Percentiles rank a stretch among this genome's conserved stretches.
These are phyloP conservation scores for Drosophila greeni DNA, from an alignment of 2,888 invertebrate genomes.

Conservation along the genomic window DNA sequence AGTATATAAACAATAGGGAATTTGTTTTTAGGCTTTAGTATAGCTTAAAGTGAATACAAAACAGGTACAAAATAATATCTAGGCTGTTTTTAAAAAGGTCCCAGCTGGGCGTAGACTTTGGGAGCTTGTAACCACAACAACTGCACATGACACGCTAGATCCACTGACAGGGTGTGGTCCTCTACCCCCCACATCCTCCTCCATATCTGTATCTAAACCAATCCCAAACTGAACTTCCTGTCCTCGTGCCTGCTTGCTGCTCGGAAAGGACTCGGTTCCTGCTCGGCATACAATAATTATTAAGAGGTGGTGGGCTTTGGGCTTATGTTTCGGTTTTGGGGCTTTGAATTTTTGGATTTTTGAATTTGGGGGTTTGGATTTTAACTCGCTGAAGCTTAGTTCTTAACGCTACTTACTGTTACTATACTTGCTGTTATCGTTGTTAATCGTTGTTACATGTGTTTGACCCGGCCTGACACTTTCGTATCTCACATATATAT, in stretches of 20 bases:
- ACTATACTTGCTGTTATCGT: constrained; percentile 24
- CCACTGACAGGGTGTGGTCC: constrained; percentile 22
- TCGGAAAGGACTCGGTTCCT: constrained; percentile 1
- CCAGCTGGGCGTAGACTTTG: neutral
- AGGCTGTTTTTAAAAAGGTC: neutral
- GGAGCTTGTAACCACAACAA: constrained; percentile 1
- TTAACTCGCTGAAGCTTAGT: too few relatives aligned
- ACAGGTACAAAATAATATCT: neutral
- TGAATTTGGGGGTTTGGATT: too few relatives aligned
- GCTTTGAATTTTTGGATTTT: too few relatives aligned
- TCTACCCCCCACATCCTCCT: neutral
- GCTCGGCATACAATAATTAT: neutral
- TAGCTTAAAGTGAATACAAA: neutral
- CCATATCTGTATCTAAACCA: constrained; percentile 2
- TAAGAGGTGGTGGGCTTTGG: neutral
- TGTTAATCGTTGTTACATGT: constrained; percentile 37
- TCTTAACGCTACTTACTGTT: constrained; percentile 20
- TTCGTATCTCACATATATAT: constrained; percentile 66
- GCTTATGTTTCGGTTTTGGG: constrained; percentile 12
- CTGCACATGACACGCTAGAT: constrained; percentile 17
- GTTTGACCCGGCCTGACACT: constrained; percentile 72
- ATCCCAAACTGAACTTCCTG: constrained; percentile 8
- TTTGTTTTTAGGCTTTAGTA: neutral
- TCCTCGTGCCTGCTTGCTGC: constrained; percentile 12
- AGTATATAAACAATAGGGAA: neutral